Percentiles rank a stretch among this genome's conserved stretches.
phyloP scores from a whole-genome alignment of 2,888 invertebrate genomes.

The Abrostola tripartita region DNA sequence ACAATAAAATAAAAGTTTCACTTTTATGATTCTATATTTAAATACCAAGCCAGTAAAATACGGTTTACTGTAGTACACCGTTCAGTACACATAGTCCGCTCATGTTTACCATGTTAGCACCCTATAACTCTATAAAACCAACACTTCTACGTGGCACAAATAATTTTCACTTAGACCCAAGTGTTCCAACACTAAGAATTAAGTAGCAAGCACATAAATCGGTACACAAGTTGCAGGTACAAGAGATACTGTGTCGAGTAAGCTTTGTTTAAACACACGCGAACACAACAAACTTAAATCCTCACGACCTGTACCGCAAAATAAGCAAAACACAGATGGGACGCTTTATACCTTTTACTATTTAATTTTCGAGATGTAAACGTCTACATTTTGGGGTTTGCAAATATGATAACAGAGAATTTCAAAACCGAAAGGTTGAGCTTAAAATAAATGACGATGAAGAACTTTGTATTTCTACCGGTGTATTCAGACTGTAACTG shows the following conservation, averaged over 20 bases:
- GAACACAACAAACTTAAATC: conserved; percentile 75
- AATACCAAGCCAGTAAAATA: neutral
- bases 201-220: conserved; percentile 67
- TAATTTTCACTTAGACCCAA: conserved; percentile 52
- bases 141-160: conserved; percentile 49
- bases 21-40: neutral
- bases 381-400: conserved; percentile 12
- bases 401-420: neutral
- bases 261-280: conserved; percentile 67
- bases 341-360: conserved; percentile 24
- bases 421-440: neutral
- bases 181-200: conserved; percentile 59
- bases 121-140: conserved; percentile 43
- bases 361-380: conserved; percentile 27
- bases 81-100: conserved; percentile 10
- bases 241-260: conserved; percentile 64
- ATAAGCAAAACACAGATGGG: conserved; percentile 63
- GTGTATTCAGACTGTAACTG: too few relatives aligned
- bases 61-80: neutral
- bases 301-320: conserved; percentile 64
- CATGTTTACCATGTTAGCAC: conserved; percentile 32
- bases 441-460: too few relatives aligned
- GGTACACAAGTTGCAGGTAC: conserved; percentile 59
- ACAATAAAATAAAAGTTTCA: neutral
- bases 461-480: too few relatives aligned